Base-by-base conservation (phyloP, 2,797 vertebrate species). In the Silurus aristotelis region DNA sequence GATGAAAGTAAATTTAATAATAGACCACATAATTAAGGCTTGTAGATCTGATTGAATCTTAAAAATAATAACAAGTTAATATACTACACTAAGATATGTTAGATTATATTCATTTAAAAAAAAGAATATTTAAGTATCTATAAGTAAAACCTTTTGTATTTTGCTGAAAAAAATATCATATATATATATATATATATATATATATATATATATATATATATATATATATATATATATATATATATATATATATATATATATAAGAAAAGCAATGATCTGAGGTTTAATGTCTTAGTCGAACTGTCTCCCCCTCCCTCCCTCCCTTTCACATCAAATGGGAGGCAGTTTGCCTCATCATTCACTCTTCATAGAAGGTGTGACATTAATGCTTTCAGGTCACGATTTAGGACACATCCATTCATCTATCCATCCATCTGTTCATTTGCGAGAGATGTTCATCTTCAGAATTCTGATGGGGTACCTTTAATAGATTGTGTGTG, bases 391-490 rank as follows among this genome's bases (percentile, higher is more conserved):
- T 48, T 66, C 61, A 48, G 61, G 22, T 64, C 61, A 48, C n/a
- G 78, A 43, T 66, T 66, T 64, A 20, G 43, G 15, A 52, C 5
- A 17, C 14, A 8, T 76, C n/a, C 52, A 55, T 76, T 56, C 48
- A 72, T 76, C 7, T 27, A 19, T 66, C 19, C 31, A 80, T 80
- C 43, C 78, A 66, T 66, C 61, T 52, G 43, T 46, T 48, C 61
- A 43, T 48, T 80, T 64, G 38, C 10, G 19, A 48, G 19, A 71
- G 68, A 61, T 80, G 60, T 64, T 80, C 58, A 43, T 46, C 20
- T 64, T 48, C 20, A 66, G 61, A 80, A 80, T 71, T 46, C 70
- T 71, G 38, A 46, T 71, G 38, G 19, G 38, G 68, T n/a, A 22
- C 19, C 3, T 71, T 43, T 71, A 70, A 70, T 70, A 71, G 38